These are phyloP conservation scores for Liolophura sinensis DNA, from an alignment of 1,140 invertebrate genomes.

Conservation along the genomic window DNA sequence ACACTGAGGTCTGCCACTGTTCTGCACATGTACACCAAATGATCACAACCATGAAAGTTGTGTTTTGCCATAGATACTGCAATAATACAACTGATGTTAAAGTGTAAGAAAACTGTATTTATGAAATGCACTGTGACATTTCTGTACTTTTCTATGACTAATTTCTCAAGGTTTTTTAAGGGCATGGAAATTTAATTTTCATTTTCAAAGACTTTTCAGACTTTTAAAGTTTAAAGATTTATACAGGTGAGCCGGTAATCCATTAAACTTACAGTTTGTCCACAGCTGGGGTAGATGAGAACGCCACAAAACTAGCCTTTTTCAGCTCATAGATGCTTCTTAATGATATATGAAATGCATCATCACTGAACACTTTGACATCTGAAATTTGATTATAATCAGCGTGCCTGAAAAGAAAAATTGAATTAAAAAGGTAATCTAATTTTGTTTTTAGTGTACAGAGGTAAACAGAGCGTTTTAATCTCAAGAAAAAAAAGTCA, in stretches of 20 bases:
- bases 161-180: too few species aligned
- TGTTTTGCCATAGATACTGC: too few species aligned
- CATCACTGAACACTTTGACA: constrained; percentile 14
- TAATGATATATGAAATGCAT: constrained; percentile 1
- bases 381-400: constrained; percentile 23
- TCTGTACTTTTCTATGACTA: too few species aligned
- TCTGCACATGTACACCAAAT: neutral
- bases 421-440: neutral
- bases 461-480: neutral
- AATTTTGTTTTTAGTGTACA: constrained; percentile 1
- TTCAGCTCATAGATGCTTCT: neutral
- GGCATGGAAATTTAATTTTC: too few species aligned
- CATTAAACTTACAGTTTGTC: neutral
- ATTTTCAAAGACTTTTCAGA: too few species aligned
- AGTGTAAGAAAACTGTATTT: too few species aligned
- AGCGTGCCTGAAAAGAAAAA: constrained; percentile 21
- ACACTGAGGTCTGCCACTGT: neutral
- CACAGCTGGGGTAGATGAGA: neutral
- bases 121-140: too few species aligned
- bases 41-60: too few species aligned
- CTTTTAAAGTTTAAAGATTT: too few species aligned
- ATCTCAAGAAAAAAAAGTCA: neutral
- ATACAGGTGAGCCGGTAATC: neutral
- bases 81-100: too few species aligned
- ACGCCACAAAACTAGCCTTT: neutral